Base-by-base conservation (phyloP, 1,140 invertebrate species). In the Drosophila rhopaloa region DNA sequence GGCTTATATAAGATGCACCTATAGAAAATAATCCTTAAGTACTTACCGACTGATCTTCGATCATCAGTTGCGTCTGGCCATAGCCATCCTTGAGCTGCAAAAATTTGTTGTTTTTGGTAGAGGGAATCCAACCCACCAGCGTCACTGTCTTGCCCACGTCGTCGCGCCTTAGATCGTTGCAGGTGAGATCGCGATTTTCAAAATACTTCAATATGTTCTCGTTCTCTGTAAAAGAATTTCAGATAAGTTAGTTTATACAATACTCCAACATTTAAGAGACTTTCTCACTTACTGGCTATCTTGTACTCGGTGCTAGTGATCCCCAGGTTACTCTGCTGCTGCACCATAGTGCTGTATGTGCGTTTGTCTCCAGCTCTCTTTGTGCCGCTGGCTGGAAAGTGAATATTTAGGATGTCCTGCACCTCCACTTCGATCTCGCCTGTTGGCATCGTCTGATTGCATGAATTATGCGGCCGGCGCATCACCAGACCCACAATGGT, bases 41-140 rank as follows among this genome's bases (percentile, higher is more conserved):
- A n/a, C 7, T 29, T 46, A 92, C 79, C 77, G 78, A 50, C 72
- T 82, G 79, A 78, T 95, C 91, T 51, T 95, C 93, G 71, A 96
- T 90, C 48, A 96, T 91, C 5, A 96, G 86, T 92, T 97, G 97
- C 0, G 94, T 95, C n/a, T 93, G 92, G 13, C 97, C 97, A 92
- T 97, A 95, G 32, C 94, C 94, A 93, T 98, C 97, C 81, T 96
- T 93, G 8, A 97, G 84, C 38, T 95, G 93, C 5, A 96, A 76
- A 92, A 97, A 97, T 81, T 94, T 94, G n/a, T 92, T 91, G 77
- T 95, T 92, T 77, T 83, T 90, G 6, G 94, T 93, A 86, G 93
- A 95, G 56, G 96, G 94, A 32, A 97, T 77, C 96, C 97, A 98
- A 1, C 97, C 97, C 90, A 94, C 95, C 1, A 98, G 76, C 5